Evolutionary conservation across 2,888 invertebrate genomes (phyloP), one percentile per base, ranked within the genome.

Genomic region (Drosophila neotestacea): DNA sequence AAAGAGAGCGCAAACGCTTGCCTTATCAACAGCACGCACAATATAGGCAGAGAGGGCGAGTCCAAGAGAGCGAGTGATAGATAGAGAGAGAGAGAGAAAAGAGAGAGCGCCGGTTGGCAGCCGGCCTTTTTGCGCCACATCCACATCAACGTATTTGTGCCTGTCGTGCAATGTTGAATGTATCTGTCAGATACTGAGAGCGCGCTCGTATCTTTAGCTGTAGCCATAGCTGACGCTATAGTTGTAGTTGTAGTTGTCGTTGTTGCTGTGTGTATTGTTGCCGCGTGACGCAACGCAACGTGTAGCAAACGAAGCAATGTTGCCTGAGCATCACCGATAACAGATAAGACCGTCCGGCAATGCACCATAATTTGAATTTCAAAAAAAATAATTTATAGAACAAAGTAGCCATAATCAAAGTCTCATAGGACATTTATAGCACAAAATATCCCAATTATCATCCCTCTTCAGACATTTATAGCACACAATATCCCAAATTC

Each of bases 281-380:
- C 65, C 77, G 81, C 81, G 87, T 85, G 85, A 85, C 85, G 85
- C 85, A 85, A 85, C 88, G 85, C 87, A 86, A 78, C 68, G 77
- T 77, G 76, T 71, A 79, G 72, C 74, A 60, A 70, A 71, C 51
- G 66, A 62, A 62, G 22, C 22, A 76, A 69, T 70, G 72, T 76
- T 67, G 77, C 62, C 59, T 59, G 62, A 22, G 22, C 22, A 22
- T 22, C 3, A 22, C 22, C 22, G 22, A 22, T 22, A 22, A 22
- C 1, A 22, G 22, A 22, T 22, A 22, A 22, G 22, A 22, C 3
- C 0, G 22, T 2, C 22, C 22, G 22, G 22, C 22, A 22, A 22
- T 1, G 22, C 22, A 22, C 22, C 3, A 22, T 22, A 22, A 22
- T 22, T 22, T 22, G 3, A 22, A 22, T 22, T 22, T 22, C 0